Conservation (phyloP, 2,797 vertebrate genomes). For the Pantherophis alleghaniensis region DNA sequence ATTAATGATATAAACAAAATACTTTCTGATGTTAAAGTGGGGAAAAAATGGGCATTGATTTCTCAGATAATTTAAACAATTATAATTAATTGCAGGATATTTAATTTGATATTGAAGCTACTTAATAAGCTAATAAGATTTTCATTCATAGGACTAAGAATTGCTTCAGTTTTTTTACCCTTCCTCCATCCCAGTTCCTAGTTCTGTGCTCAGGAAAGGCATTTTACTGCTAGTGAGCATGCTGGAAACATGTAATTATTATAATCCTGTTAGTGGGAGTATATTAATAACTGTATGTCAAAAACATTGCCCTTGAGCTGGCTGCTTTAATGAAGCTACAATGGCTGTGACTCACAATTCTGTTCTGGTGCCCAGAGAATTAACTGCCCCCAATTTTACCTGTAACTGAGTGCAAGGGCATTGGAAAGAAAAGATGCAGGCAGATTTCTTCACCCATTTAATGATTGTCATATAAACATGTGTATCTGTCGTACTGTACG, state of each 20-base stretch:
- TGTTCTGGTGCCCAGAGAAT: not conserved
- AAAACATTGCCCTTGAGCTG: not conserved
- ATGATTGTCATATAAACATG: not conserved
- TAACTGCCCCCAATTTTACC: not conserved
- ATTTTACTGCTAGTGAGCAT: not conserved
- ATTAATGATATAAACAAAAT: not conserved
- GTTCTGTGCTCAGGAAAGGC: not conserved
- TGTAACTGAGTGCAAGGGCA: not conserved
- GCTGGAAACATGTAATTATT: conserved; percentile 16
- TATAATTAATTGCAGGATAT: not conserved
- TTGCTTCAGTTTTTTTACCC: too few relatives aligned
- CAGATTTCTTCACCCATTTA: not conserved
- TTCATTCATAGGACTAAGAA: not conserved
- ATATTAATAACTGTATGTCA: conserved; percentile 31
- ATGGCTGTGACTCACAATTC: conserved; percentile 12
- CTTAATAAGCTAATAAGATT: not conserved
- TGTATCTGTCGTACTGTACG: not conserved
- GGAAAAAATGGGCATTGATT: not conserved
- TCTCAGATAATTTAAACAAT: not conserved
- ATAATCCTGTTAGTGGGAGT: conserved; percentile 17
- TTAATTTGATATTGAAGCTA: not conserved
- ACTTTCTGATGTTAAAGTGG: not conserved
- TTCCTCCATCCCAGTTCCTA: not conserved
- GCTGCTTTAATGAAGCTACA: not conserved
- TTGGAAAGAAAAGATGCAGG: not conserved